These are phyloP conservation scores for Cuculus canorus DNA, from an alignment of 2,797 vertebrate species.

Conservation along the genomic window DNA sequence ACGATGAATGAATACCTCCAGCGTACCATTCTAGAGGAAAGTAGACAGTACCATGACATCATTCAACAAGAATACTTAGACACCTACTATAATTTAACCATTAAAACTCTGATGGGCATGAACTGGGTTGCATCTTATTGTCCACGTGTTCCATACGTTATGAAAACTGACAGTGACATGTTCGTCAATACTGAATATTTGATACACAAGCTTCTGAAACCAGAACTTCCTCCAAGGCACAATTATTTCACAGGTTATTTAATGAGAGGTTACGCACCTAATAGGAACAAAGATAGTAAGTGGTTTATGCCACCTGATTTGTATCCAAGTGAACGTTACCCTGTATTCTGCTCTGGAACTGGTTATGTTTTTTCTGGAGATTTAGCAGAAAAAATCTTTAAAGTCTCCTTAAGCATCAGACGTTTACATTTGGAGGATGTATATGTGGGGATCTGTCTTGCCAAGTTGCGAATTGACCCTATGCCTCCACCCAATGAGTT, in stretches of 20 bases:
- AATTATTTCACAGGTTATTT: conserved; percentile 95
- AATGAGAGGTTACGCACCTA: conserved; percentile 92
- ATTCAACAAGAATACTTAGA: conserved; percentile 95
- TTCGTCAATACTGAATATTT: conserved; percentile 97
- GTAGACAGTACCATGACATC: conserved; percentile 87
- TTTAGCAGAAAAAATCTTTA: conserved; percentile 89
- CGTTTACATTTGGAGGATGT: conserved; percentile 95
- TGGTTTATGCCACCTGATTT: conserved; percentile 96
- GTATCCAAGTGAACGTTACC: conserved; percentile 90
- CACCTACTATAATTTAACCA: conserved; percentile 94
- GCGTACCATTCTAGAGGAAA: conserved; percentile 86
- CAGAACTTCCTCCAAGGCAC: conserved; percentile 82
- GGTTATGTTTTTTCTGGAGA: conserved; percentile 98
- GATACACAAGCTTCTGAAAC: conserved; percentile 90
- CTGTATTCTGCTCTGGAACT: conserved; percentile 97
- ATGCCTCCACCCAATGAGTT: conserved; percentile 91
- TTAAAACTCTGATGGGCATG: conserved; percentile 98
- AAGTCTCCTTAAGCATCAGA: conserved; percentile 84
- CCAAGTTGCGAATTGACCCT: conserved; percentile 89
- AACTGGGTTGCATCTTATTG: conserved; percentile 95
- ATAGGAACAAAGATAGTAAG: conserved; percentile 93
- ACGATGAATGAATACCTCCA: conserved; percentile 83
- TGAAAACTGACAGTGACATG: conserved; percentile 99
- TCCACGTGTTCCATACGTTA: conserved; percentile 86
- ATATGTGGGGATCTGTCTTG: conserved; percentile 93